These are phyloP conservation scores for Thripadectes ignobilis DNA, from an alignment of 2,797 vertebrate genomes.

Conservation along the genomic window DNA sequence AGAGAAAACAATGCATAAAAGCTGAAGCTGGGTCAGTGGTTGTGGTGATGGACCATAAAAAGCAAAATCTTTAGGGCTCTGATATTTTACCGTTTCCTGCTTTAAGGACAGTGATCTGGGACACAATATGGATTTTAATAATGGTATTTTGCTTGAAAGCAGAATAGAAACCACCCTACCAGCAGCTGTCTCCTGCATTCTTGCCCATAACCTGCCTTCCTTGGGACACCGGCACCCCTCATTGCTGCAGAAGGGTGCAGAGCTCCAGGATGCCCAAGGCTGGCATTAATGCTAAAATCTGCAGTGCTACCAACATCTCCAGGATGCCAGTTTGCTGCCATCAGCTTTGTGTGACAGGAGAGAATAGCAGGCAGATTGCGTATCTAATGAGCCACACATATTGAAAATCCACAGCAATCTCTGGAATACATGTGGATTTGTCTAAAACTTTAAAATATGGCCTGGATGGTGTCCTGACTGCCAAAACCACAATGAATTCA, in stretches of 20 bases:
- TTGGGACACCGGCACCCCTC: background rate
- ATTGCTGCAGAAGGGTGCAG: accelerated
- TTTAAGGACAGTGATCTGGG: background rate
- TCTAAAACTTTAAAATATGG: slow-evolving; percentile 67
- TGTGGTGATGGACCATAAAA: background rate
- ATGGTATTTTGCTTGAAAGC: background rate
- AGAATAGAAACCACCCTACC: background rate
- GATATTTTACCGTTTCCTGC: background rate
- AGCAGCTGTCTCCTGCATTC: background rate
- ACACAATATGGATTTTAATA: background rate
- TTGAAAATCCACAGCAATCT: slow-evolving; percentile 58
- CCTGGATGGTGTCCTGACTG: slow-evolving; percentile 54
- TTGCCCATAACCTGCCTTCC: background rate
- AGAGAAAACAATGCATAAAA: slow-evolving; percentile 8
- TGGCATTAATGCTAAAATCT: slow-evolving; percentile 73
- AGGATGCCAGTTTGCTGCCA: slow-evolving; percentile 72
- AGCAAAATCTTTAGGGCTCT: background rate
- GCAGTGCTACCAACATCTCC: slow-evolving; percentile 63
- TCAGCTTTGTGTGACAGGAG: slow-evolving; percentile 67
- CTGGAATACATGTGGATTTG: slow-evolving; percentile 60
- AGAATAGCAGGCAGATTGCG: slow-evolving; percentile 64
- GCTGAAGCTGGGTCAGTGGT: background rate
- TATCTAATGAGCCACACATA: slow-evolving; percentile 67
- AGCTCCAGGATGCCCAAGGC: slow-evolving; percentile 69
- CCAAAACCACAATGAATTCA: slow-evolving; percentile 66